Evolutionary conservation across 2,113 vertebrate genomes (phyloP), one percentile per base, ranked within the genome.

Genomic region (Chamaetylas fuelleborni): DNA sequence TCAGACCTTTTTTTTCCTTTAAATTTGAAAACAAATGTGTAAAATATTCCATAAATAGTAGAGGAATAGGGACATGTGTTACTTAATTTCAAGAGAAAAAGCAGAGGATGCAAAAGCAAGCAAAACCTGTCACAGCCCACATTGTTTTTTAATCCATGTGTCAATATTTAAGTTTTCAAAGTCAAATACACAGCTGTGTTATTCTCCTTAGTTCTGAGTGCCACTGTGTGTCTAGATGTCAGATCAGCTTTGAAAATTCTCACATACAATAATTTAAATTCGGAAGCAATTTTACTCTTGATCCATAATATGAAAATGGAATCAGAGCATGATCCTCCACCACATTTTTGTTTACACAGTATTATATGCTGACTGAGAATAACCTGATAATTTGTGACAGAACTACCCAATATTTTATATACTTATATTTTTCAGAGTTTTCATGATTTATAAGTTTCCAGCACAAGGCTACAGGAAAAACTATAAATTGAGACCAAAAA

Each of bases 401-500:
- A 47, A 76, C 53, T 72, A 80, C 12, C 8, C 51, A 6, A 50
- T 92, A 67, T 45, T 83, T 86, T 53, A 61, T 31, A 43, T 61
- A 48, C 8, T 73, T 28, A 7, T 8, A 34, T 81, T 74, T 81
- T 91, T 38, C 45, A 64, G 28, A 26, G 13, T 88, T 74, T 66
- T 60, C 19, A 29, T 80, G 56, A 71, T 70, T 72, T 83, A 9
- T 34, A 71, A 43, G 42, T 50, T 90, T 92, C 29, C 42, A 84
- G 67, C 19, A 23, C 36, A 54, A 80, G 24, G 54, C 50, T 87
- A 45, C n/a, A 18, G 36, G 47, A 12, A 81, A 81, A 76, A 87
- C 29, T 90, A 60, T 88, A 95, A 79, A 88, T 86, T 73, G 74
- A n/a, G 60, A 86, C 45, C 29, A 58, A 62, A 76, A 91, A 91